phyloP scores from a whole-genome alignment of 2,888 invertebrate genomes.

The Petrolisthes cinctipes region DNA sequence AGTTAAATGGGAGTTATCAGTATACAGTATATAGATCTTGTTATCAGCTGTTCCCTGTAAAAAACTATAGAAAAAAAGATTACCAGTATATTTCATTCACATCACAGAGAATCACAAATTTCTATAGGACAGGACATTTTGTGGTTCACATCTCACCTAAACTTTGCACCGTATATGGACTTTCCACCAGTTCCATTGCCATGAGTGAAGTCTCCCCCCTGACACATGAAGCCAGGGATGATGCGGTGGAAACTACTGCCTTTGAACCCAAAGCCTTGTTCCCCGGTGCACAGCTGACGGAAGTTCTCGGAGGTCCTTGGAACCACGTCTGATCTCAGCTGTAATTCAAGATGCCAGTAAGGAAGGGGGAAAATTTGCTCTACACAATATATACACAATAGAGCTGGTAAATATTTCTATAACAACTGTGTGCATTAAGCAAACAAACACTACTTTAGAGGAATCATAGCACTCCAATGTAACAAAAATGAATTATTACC shows the following conservation, averaged over 20 bases:
- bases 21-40: too few relatives aligned
- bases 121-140: too few relatives aligned
- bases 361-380: background rate
- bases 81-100: too few relatives aligned
- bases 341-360: constrained; percentile 71
- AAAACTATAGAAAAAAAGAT: too few relatives aligned
- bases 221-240: constrained; percentile 74
- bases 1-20: too few relatives aligned
- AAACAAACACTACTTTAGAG: background rate
- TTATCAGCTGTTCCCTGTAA: too few relatives aligned
- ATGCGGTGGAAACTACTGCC: constrained; percentile 73
- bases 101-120: too few relatives aligned
- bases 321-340: constrained; percentile 90
- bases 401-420: background rate
- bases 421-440: background rate
- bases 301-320: constrained; percentile 87
- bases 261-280: constrained; percentile 69
- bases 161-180: constrained; percentile 71
- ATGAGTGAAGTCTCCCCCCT: constrained; percentile 75
- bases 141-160: constrained; percentile 64
- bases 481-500: too few relatives aligned
- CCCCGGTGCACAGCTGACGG: constrained; percentile 63
- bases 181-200: constrained; percentile 75
- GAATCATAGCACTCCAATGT: background rate
- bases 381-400: background rate